phyloP scores from a whole-genome alignment of 2,113 vertebrate species.

The Corynorhinus townsendii region DNA sequence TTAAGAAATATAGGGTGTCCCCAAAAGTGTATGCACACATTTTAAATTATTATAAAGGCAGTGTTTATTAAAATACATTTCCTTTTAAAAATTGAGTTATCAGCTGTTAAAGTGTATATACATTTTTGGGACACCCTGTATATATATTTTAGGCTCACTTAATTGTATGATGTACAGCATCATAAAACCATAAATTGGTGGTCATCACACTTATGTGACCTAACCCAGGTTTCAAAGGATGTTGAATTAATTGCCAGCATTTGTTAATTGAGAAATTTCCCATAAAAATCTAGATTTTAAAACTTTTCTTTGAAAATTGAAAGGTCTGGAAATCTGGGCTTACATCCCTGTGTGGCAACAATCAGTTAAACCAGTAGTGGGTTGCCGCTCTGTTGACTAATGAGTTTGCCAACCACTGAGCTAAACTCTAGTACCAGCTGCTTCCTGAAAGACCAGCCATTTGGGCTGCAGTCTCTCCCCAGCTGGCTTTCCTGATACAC shows the following conservation, averaged over 20 bases:
- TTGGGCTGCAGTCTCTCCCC: not conserved
- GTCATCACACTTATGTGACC: not conserved
- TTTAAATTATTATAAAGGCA: too few species aligned
- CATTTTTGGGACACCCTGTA: not conserved
- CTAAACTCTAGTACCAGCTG: not conserved
- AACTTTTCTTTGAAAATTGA: not conserved
- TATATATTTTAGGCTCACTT: not conserved
- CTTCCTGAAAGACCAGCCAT: not conserved
- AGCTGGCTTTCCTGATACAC: not conserved
- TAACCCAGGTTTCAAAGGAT: not conserved
- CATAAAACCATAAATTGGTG: not conserved
- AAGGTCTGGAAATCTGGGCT: not conserved
- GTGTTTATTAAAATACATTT: too few species aligned
- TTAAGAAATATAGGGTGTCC: constrained; percentile 25
- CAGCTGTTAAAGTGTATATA: too few species aligned
- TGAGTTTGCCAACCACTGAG: not conserved
- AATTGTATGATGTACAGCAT: constrained; percentile 16
- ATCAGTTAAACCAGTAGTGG: not conserved
- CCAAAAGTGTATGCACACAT: not conserved
- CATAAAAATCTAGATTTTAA: not conserved
- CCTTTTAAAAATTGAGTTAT: too few species aligned
- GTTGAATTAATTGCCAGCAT: constrained; percentile 5
- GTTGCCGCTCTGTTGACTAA: too few species aligned
- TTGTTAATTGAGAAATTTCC: constrained; percentile 9
- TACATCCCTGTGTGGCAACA: not conserved